Conservation (phyloP, 2,113 vertebrate species). For the Planiliza haematocheilus region DNA sequence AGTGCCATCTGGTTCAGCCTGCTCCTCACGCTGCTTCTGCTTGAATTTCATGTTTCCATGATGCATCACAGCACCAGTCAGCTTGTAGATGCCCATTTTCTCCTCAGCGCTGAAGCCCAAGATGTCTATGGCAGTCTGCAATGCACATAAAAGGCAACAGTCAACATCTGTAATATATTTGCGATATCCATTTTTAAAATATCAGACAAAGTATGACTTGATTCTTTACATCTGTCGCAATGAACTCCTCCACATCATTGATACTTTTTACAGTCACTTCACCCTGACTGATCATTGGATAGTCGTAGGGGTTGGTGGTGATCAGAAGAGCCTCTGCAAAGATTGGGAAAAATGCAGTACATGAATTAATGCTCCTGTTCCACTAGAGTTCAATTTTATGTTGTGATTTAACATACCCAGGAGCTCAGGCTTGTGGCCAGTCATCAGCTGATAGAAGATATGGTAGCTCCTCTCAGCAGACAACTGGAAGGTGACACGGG, state of each 20-base stretch:
- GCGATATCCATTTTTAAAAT: background rate
- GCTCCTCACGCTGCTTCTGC: slow-evolving; percentile 80
- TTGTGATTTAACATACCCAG: background rate
- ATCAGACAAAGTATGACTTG: background rate
- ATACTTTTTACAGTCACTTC: slow-evolving; percentile 73
- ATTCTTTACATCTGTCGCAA: slow-evolving; percentile 55
- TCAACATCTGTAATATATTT: background rate
- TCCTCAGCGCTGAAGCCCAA: slow-evolving; percentile 87
- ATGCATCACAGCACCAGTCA: slow-evolving; percentile 89
- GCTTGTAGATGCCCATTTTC: slow-evolving; percentile 88
- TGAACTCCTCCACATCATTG: slow-evolving; percentile 16
- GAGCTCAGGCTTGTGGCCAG: slow-evolving; percentile 48
- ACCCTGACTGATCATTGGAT: slow-evolving; percentile 70
- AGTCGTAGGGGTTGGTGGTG: slow-evolving; percentile 71
- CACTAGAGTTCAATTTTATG: background rate
- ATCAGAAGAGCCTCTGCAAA: slow-evolving; percentile 57
- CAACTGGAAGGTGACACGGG: slow-evolving; percentile 48
- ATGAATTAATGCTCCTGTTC: background rate
- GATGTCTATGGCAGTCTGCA: slow-evolving; percentile 81
- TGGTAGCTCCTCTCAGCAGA: slow-evolving; percentile 51
- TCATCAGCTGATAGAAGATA: slow-evolving; percentile 49
- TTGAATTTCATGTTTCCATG: slow-evolving; percentile 80
- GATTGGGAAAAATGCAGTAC: background rate
- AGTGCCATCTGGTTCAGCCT: slow-evolving; percentile 78
- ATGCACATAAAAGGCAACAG: background rate